phyloP scores from a whole-genome alignment of 2,113 vertebrate genomes.

The Erpornis zantholeuca region DNA sequence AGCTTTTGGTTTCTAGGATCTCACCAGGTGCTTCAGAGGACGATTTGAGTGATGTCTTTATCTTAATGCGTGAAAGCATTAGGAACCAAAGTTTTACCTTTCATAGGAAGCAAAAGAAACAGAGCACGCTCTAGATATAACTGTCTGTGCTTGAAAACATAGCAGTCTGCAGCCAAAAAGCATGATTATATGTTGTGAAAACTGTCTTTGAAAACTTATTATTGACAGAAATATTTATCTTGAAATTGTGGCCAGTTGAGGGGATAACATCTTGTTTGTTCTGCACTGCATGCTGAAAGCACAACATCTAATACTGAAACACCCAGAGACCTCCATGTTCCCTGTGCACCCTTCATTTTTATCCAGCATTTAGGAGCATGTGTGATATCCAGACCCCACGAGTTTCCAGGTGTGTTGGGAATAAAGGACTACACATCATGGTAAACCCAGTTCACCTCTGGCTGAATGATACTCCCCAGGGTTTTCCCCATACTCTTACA shows the following conservation, averaged over 20 bases:
- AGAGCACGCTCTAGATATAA: background rate
- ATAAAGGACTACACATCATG: background rate
- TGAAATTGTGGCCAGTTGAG: background rate
- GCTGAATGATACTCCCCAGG: background rate
- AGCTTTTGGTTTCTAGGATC: background rate
- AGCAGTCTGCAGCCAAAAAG: background rate
- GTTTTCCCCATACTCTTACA: background rate
- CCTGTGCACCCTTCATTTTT: accelerated
- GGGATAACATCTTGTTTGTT: background rate
- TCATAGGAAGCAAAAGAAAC: background rate
- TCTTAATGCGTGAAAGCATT: background rate
- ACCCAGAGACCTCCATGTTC: background rate
- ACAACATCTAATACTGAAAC: background rate
- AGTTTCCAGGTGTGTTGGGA: background rate
- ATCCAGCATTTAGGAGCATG: background rate
- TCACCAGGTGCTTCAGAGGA: background rate
- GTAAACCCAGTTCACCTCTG: background rate
- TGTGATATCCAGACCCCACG: background rate
- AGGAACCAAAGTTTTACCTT: background rate
- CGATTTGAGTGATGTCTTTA: background rate
- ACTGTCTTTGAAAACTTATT: background rate
- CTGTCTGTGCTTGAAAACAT: background rate
- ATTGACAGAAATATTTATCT: background rate
- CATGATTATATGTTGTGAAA: background rate
- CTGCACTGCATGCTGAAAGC: background rate